A percentile compares a stretch with the other conserved stretches of the same genome.
Conservation (phyloP, 2,797 vertebrate species). For the Cuculus canorus region DNA sequence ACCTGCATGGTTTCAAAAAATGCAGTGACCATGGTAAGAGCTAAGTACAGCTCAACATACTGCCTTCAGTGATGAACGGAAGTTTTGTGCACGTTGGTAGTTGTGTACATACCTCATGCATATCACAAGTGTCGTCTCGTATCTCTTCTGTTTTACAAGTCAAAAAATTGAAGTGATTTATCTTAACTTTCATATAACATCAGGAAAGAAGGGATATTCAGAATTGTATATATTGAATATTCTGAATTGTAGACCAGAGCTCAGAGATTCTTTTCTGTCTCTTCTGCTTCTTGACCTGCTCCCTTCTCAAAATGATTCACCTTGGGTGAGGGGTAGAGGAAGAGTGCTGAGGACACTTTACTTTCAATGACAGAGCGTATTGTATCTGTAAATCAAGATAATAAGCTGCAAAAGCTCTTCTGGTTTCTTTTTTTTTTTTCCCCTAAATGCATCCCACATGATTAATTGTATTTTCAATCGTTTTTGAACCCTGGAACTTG, state of each 20-base stretch:
- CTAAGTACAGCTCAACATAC: rapidly evolving
- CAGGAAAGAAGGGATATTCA: neutral
- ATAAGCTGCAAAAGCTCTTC: neutral
- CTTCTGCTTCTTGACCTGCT: neutral
- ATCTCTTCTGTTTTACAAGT: neutral
- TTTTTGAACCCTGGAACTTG: neutral
- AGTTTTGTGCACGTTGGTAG: neutral
- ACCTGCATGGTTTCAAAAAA: neutral
- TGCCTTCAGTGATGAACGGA: neutral
- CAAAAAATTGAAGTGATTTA: neutral
- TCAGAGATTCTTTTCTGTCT: neutral
- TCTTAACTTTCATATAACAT: neutral
- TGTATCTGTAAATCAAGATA: neutral
- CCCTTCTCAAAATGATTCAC: neutral
- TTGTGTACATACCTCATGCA: rapidly evolving
- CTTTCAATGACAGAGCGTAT: neutral
- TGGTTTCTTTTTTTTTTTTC: neutral
- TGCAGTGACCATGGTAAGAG: too few species aligned
- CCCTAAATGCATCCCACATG: neutral
- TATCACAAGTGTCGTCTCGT: neutral
- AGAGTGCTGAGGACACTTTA: neutral
- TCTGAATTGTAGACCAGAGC: neutral
- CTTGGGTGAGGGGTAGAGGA: neutral
- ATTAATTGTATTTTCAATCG: neutral
- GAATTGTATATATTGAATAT: too few species aligned